Percentiles rank a stretch among this genome's conserved stretches.
phyloP scores from a whole-genome alignment of 2,888 invertebrate genomes.

The Aleiodes alternator region DNA sequence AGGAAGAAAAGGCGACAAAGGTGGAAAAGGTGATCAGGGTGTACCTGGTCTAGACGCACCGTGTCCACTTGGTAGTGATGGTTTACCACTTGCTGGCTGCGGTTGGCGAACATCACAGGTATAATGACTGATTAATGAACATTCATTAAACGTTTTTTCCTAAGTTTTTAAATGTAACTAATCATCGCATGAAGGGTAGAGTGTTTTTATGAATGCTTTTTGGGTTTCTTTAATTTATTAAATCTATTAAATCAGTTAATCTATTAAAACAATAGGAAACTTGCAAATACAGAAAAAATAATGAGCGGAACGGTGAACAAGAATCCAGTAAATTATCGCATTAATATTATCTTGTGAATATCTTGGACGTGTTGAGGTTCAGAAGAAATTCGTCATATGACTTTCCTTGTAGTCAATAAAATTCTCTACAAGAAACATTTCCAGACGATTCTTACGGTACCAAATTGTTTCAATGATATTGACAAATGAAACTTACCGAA shows the following conservation, averaged over 20 bases:
- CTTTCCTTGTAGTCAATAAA: too few species aligned
- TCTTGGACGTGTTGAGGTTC: too few species aligned
- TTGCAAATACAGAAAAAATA: too few species aligned
- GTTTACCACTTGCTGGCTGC: constrained; percentile 96
- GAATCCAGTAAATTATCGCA: too few species aligned
- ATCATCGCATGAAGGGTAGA: neutral
- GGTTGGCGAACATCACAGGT: constrained; percentile 95
- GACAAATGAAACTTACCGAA: too few species aligned
- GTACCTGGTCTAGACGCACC: constrained; percentile 98
- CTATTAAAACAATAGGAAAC: neutral
- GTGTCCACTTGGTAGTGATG: constrained; percentile 97
- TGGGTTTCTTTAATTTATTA: neutral
- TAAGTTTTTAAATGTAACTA: neutral
- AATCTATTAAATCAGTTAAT: neutral
- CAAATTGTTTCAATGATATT: too few species aligned
- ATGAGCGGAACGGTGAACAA: too few species aligned
- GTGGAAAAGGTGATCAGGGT: constrained; percentile 96
- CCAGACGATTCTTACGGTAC: too few species aligned
- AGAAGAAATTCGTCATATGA: too few species aligned
- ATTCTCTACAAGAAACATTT: too few species aligned
- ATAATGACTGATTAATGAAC: constrained; percentile 59
- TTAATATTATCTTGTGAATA: too few species aligned
- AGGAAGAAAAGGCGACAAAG: constrained; percentile 94
- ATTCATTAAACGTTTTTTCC: neutral
- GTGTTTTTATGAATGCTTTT: neutral